These are phyloP conservation scores for Drosophila meridiana DNA, from an alignment of 2,888 invertebrate genomes.

Conservation along the genomic window DNA sequence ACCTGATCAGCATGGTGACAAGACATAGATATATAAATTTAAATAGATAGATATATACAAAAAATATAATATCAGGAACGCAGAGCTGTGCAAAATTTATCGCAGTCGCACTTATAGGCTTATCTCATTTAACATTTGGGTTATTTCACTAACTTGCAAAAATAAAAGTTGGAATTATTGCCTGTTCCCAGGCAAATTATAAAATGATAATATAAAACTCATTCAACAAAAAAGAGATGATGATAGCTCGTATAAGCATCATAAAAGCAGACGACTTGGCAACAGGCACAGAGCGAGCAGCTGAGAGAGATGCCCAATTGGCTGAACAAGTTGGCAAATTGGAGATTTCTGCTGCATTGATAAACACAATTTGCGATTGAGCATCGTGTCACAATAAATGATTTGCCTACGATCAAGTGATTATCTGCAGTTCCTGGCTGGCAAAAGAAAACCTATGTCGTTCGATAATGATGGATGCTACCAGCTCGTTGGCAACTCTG, in stretches of 20 bases:
- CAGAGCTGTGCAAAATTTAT: not conserved
- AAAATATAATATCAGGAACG: too few relatives aligned
- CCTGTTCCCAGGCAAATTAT: conserved; percentile 39
- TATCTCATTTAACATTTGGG: conserved; percentile 24
- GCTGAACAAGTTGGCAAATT: conserved; percentile 18
- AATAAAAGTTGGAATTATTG: conserved; percentile 8
- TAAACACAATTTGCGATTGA: conserved; percentile 42
- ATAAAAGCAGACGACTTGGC: conserved; percentile 20
- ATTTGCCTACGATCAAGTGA: conserved; percentile 77
- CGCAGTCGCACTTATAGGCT: not conserved
- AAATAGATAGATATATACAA: too few relatives aligned
- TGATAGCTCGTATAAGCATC: conserved; percentile 20
- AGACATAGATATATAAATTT: too few relatives aligned
- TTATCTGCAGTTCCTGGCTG: conserved; percentile 56
- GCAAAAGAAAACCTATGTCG: conserved; percentile 52
- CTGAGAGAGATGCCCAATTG: conserved; percentile 16
- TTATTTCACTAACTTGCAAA: conserved; percentile 9
- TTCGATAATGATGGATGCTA: conserved; percentile 74
- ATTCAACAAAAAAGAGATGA: conserved; percentile 13
- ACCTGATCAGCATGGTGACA: not conserved
- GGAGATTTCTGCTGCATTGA: conserved; percentile 43
- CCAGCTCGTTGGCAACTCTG: conserved; percentile 39
- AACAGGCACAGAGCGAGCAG: conserved; percentile 14
- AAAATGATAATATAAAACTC: conserved; percentile 38
- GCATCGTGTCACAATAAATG: conserved; percentile 80